phyloP scores from a whole-genome alignment of 2,113 vertebrate genomes.

The Neolamprologus caudopunctatus region DNA sequence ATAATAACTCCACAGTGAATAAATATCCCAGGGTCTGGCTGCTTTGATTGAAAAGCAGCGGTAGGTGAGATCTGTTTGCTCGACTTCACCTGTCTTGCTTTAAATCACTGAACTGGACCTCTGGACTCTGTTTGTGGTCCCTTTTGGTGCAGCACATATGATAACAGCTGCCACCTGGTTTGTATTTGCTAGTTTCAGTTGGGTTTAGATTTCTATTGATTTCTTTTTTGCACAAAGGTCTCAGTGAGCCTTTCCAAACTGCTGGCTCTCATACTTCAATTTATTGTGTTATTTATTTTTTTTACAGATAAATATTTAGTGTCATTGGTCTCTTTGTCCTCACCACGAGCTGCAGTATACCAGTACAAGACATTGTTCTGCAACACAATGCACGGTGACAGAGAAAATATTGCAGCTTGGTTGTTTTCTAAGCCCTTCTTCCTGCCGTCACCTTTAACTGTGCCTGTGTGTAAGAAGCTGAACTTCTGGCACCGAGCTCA shows the following conservation, averaged over 20 bases:
- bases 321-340: neutral
- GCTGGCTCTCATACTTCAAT: neutral
- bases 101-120: neutral
- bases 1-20: neutral
- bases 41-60: neutral
- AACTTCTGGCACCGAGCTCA: neutral
- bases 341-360: neutral
- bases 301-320: neutral
- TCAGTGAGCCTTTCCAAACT: neutral
- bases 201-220: neutral
- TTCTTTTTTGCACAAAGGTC: neutral
- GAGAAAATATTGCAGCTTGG: neutral
- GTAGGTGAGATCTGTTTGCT: neutral
- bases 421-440: neutral
- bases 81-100: neutral
- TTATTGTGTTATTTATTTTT: neutral
- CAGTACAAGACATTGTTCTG: neutral
- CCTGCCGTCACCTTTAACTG: neutral
- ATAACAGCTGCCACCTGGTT: neutral
- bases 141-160: neutral
- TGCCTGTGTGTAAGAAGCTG: neutral
- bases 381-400: neutral
- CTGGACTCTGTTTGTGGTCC: neutral
- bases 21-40: neutral
- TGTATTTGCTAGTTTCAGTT: neutral